Evolutionary conservation across 2,797 vertebrate genomes (phyloP), one percentile per base, ranked within the genome.

Genomic region (Dendrocincla tyrannina): DNA sequence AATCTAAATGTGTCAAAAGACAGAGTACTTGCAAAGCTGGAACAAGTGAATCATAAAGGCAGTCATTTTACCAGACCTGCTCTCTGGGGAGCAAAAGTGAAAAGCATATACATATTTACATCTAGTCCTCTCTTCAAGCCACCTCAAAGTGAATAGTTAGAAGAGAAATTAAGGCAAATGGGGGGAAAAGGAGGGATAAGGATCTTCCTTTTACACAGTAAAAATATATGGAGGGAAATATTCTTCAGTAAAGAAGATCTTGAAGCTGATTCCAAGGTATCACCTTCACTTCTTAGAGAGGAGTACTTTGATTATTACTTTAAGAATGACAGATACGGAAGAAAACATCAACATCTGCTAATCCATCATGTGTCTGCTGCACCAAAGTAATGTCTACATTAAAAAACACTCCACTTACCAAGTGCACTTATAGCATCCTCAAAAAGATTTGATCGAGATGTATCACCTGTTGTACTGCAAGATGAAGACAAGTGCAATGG

Each of bases 381-480:
- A 94, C 39, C 73, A 88, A 92, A 94, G 74, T 75, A 92, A 95
- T 2, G 42, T 89, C 91, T 92, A 93, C 79, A 80, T 95, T 83
- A 85, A 91, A 93, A 94, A 94, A 85, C 74, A 93, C 87, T 96
- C 85, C 91, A 97, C 97, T 98, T 98, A 99, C 99, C 99, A 96
- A 99, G 98, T 94, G 98, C 99, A 97, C 99, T 99, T 97, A 99
- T 99, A 52, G 99, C 99, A 98, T 99, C 99, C 93, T 99, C 98
- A 97, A 99, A 99, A 95, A 99, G 98, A 96, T 98, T 99, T 96
- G 98, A 98, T 95, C 98, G 98, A 91, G 98, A 97, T 91, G 98
- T 97, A 91, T 98, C 98, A 96, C 97, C 98, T 68, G 97, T 97
- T 94, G 98, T 98, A 97, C 99, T 99, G 97, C 55, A 98, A 98